Evolutionary conservation across 1,140 invertebrate species (phyloP).

Genomic region (Drosophila nikananu): DNA sequence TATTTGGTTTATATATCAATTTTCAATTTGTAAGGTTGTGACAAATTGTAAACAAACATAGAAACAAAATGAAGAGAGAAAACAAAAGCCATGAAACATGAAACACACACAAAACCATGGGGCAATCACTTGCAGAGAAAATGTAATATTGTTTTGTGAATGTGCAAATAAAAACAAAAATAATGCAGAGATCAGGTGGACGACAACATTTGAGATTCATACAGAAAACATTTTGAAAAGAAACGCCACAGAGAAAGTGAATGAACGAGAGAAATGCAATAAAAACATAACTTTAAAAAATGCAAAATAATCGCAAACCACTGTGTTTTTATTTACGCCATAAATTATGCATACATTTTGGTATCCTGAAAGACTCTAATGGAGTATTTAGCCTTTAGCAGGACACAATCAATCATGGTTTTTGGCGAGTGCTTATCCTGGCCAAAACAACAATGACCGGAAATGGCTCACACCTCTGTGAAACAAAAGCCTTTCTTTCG

Average conservation of each 20-base stretch:
- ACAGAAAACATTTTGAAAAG: conserved; percentile 56
- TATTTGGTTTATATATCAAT: conserved; percentile 82
- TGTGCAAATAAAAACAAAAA: conserved; percentile 59
- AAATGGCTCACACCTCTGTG: conserved; percentile 52
- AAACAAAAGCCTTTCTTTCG: conserved; percentile 5
- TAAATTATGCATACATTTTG: conserved; percentile 2
- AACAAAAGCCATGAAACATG: conserved; percentile 36
- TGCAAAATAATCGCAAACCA: conserved; percentile 55
- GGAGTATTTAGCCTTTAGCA: conserved; percentile 13
- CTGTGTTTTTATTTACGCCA: conserved; percentile 38
- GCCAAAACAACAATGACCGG: conserved; percentile 35
- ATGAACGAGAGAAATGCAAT: conserved; percentile 73
- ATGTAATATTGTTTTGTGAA: conserved; percentile 79
- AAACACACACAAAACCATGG: conserved; percentile 48
- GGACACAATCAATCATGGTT: conserved; percentile 34
- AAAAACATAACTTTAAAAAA: conserved; percentile 82
- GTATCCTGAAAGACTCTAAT: neutral
- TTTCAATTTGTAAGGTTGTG: conserved; percentile 85
- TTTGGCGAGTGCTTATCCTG: conserved; percentile 6
- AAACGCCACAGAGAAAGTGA: conserved; percentile 34
- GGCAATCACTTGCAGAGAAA: conserved; percentile 67
- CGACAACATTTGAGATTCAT: conserved; percentile 70
- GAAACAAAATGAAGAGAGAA: conserved; percentile 37
- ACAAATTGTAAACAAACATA: conserved; percentile 84
- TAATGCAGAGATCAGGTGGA: conserved; percentile 46